Conservation (phyloP, 2,113 vertebrate genomes). For the Collichthys lucidus region DNA sequence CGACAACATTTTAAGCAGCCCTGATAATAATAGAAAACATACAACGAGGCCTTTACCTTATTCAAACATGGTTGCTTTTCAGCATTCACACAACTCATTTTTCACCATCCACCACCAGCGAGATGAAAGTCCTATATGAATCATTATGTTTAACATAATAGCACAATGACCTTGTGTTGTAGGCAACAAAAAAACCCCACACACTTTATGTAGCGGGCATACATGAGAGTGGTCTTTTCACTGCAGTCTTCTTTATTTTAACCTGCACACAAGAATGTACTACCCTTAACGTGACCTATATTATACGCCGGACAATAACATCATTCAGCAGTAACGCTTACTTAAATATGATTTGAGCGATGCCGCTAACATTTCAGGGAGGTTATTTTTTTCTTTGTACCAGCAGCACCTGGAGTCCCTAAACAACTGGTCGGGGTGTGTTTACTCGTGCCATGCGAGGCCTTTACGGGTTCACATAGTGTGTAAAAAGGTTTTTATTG, state of each 20-base stretch:
- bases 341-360: slow-evolving; percentile 36
- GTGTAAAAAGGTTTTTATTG: slow-evolving; percentile 81
- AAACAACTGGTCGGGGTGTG: slow-evolving; percentile 31
- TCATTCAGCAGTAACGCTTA: slow-evolving; percentile 29
- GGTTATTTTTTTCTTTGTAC: not conserved
- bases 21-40: slow-evolving; percentile 24
- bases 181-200: slow-evolving; percentile 46
- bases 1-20: slow-evolving; percentile 41
- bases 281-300: slow-evolving; percentile 6
- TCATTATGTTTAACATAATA: slow-evolving; percentile 70
- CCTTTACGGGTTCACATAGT: slow-evolving; percentile 73
- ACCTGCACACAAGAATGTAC: slow-evolving; percentile 11
- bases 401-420: slow-evolving; percentile 34
- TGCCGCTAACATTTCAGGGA: slow-evolving; percentile 29
- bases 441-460: slow-evolving; percentile 18
- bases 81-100: slow-evolving; percentile 56
- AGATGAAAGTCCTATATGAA: slow-evolving; percentile 55
- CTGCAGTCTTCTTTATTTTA: slow-evolving; percentile 37
- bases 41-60: slow-evolving; percentile 28
- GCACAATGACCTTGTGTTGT: slow-evolving; percentile 68
- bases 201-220: slow-evolving; percentile 32
- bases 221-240: slow-evolving; percentile 36
- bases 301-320: slow-evolving; percentile 19
- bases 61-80: slow-evolving; percentile 42
- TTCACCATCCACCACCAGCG: slow-evolving; percentile 28